Evolutionary conservation across 2,113 vertebrate genomes (phyloP), one percentile per base, ranked within the genome.

Genomic region (Choloepus hoffmanni): DNA sequence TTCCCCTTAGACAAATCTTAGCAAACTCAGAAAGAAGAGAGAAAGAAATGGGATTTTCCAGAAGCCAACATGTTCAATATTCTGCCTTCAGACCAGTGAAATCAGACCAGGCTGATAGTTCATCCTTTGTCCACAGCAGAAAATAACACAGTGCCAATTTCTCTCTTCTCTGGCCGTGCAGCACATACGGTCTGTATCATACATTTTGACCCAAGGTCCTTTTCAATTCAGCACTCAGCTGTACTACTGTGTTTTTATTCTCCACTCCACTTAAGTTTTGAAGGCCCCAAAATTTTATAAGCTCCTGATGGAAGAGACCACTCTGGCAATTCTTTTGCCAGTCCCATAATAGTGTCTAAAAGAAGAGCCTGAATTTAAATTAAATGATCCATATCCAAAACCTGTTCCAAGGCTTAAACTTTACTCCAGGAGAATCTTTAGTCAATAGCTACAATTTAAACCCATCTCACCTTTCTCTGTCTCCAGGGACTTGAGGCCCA

Each of bases 251-350:
- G 82, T 89, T 74, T 90, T 95, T 89, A 78, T 86, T 85, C 67
- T 73, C 83, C 33, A 50, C 36, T 40, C 62, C 63, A 83, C 96
- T 94, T 87, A 91, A 90, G 78, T 84, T 93, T 89, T 91, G 62
- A 84, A 95, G 84, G 89, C 68, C 76, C 83, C 78, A 26, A 96
- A 90, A 92, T 33, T 96, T 73, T 94, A 85, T 89, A 93, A 94
- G 89, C 74, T 97, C 73, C 84, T 68, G 85, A 92, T 67, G 83
- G 96, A 90, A 72, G 68, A 91, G 96, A 65, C 28, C 78, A 89
- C 67, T 83, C 28, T 14, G 18, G 85, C 58, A 65, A 83, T 96
- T 76, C 72, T 77, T 95, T 72, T 45, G 62, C 58, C 96, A 87
- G 28, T 60, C 93, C 72, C 84, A 45, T 63, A 78, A 67, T 0